Evolutionary conservation across 2,113 vertebrate species (phyloP).

Genomic region (Petrocephalus zakoni): DNA sequence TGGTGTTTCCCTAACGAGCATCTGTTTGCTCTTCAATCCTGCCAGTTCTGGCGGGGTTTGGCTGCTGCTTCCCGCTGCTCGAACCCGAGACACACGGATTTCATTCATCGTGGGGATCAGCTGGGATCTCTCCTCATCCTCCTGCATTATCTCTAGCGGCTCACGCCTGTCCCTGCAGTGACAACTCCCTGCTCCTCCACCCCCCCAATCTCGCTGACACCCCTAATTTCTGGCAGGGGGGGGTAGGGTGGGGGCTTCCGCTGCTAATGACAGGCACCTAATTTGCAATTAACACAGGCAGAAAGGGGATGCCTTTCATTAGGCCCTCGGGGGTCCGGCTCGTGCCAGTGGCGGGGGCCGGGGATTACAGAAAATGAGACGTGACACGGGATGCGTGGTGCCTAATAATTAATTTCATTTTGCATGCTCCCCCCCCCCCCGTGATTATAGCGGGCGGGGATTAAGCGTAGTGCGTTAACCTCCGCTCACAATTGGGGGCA

Average conservation of each 20-base stretch:
- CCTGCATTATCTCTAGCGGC: background rate
- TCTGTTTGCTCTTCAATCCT: background rate
- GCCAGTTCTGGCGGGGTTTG: background rate
- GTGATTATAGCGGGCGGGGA: slow-evolving; percentile 60
- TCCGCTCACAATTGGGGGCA: slow-evolving; percentile 64
- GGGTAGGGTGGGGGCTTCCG: background rate
- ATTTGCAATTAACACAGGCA: slow-evolving; percentile 49
- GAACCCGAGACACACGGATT: background rate
- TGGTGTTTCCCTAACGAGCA: background rate
- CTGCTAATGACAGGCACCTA: slow-evolving; percentile 34
- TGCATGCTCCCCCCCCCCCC: slow-evolving; percentile 49
- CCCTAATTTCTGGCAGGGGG: background rate
- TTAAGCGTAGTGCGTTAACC: slow-evolving; percentile 72
- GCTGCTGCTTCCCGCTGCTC: background rate
- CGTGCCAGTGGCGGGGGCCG: slow-evolving; percentile 39
- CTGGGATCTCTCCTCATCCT: background rate
- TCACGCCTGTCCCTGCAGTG: background rate
- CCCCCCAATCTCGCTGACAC: background rate
- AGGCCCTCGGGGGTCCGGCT: slow-evolving; percentile 29
- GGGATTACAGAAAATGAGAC: slow-evolving; percentile 66
- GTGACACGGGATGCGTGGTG: slow-evolving; percentile 67
- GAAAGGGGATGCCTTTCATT: slow-evolving; percentile 41
- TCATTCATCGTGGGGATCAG: background rate
- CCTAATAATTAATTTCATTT: slow-evolving; percentile 71
- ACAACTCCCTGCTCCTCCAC: background rate